Base-by-base conservation (phyloP, 2,113 vertebrate genomes). In the Neofelis nebulosa region DNA sequence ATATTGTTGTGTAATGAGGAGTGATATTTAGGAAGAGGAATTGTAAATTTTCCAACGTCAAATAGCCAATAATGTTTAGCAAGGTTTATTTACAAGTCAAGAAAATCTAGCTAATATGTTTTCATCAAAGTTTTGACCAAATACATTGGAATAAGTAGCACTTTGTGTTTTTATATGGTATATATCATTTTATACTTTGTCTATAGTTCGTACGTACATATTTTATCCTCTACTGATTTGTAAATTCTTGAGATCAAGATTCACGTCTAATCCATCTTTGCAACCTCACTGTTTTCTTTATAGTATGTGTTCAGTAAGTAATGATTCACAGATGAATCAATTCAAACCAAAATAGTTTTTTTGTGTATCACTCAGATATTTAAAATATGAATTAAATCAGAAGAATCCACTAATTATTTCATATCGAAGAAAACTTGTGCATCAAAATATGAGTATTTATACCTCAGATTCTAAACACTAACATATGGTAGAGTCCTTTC, bases 371-470 rank as follows among this genome's bases (percentile, higher is more conserved):
- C 41, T 91, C 61, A 66, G 18, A 68, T 65, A 93, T 86, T 95
- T 95, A 92, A 96, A 90, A 50, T 91, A 65, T 41, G 31, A 95
- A 88, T 55, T 74, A 84, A 96, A 84, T 95, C 48, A 92, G n/a
- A 81, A 85, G 23, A 87, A 84, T 57, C 23, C 8, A 95, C 66
- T 71, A 85, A 93, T 84, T 92, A 89, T 93, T 97, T 92, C 38
- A 41, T 71, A 92, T 83, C 61, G 90, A 94, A 95, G 29, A 81
- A 95, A 94, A 6, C 19, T 65, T 68, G 21, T 57, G 5, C 41
- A 80, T 88, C 38, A 92, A 76, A 96, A 78, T 94, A 88, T 80
- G 12, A 81, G 29, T 78, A 94, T 91, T 93, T 95, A 89, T 69
- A 91, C 29, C 69, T 94, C 52, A 95, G 45, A 88, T 84, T 96